Evolutionary conservation across 2,797 vertebrate species (phyloP), one percentile per base, ranked within the genome.

Genomic region (Numenius phaeopus): DNA sequence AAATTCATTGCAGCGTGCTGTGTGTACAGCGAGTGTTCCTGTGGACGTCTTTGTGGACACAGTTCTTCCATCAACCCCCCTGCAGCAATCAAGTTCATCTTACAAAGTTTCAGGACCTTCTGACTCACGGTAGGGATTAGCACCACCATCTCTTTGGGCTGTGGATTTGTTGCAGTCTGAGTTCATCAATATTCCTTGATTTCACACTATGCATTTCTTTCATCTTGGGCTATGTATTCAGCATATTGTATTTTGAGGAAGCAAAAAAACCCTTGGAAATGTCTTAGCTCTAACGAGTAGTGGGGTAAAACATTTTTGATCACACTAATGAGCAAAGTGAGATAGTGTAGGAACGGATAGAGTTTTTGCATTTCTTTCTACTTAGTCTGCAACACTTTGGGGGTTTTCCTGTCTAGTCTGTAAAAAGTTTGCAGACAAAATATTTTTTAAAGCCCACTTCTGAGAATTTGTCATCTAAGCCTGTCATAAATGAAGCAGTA

Each of bases 21-120:
- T 7, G 46, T 14, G 16, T 9, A 4, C 2, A 39, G 50, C 0
- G 0, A 91, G 75, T 0, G 0, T 34, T 79, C 44, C 59, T 54
- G 44, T 29, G 37, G 65, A 37, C 29, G 20, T 32, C 34, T 57
- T 20, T 27, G 14, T 16, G 55, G 34, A 15, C 27, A 22, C 26
- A 30, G 39, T 26, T 84, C 47, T 81, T 52, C 44, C 57, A 14
- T 22, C 64, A 44, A 12, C 2, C 2, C 18, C 2, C 8, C 15
- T 39, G 47, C 57, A 83, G 42, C 44, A 73, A 14, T 22, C 10
- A 11, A 29, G 16, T 16, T 44, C 23, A 18, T 29, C 34, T 11
- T n/a, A 5, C 32, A 46, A 78, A 83, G 29, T 52, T 66, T 40
- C 69, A 67, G 83, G 55, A 55, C 11, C 52, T 26, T 83, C 57